Percentiles rank a stretch among this genome's conserved stretches.
These are phyloP conservation scores for Gymnobelideus leadbeateri DNA, from an alignment of 2,113 vertebrate species.

Conservation along the genomic window DNA sequence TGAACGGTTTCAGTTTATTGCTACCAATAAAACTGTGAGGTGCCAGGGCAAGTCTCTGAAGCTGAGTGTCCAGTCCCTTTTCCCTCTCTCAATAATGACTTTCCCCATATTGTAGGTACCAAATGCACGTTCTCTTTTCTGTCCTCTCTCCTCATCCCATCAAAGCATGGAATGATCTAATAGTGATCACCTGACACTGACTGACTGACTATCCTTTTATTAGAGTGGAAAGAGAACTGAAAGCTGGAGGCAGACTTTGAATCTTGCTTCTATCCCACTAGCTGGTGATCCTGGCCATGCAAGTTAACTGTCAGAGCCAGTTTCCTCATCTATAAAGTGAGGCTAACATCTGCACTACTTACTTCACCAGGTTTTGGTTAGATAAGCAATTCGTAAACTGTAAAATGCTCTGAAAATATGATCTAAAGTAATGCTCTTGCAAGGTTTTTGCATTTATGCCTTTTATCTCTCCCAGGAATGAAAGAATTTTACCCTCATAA, in stretches of 20 bases:
- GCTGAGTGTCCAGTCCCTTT: neutral
- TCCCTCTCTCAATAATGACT: neutral
- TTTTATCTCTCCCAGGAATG: no score
- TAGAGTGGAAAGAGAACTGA: neutral
- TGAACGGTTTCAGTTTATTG: neutral
- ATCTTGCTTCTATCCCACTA: neutral
- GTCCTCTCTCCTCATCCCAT: no score
- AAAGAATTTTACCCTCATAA: no score
- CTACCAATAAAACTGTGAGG: neutral
- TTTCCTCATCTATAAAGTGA: neutral
- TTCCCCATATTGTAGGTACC: neutral
- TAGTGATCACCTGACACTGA: neutral
- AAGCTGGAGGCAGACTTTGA: neutral
- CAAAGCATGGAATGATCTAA: neutral
- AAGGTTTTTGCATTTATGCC: no score
- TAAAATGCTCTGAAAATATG: no score
- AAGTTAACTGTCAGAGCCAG: neutral
- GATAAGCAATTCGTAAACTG: no score
- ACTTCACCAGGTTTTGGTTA: no score
- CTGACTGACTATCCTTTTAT: no score
- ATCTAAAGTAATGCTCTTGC: no score
- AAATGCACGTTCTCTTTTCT: neutral
- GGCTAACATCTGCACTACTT: no score
- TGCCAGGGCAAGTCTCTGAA: neutral
- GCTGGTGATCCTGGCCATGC: neutral